Evolutionary conservation across 2,797 vertebrate genomes (phyloP).

Genomic region (Gephyroberyx darwinii): DNA sequence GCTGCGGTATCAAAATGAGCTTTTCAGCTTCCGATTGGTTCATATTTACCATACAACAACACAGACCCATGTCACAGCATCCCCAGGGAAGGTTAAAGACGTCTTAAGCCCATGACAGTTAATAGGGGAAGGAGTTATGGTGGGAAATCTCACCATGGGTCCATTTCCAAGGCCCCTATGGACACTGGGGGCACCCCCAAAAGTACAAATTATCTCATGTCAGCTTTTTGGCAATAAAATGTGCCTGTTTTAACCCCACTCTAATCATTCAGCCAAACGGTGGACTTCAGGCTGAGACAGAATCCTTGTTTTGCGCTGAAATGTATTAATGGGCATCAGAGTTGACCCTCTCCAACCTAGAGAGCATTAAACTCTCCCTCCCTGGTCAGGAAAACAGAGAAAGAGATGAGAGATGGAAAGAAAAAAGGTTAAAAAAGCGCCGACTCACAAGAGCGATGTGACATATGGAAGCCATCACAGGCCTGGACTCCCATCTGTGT

Average conservation of each 20-base stretch:
- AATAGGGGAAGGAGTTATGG: conserved; percentile 75
- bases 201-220: conserved; percentile 71
- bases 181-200: conserved; percentile 52
- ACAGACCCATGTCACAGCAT: conserved; percentile 64
- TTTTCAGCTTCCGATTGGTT: conserved; percentile 70
- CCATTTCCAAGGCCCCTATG: conserved; percentile 58
- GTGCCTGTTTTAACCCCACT: conserved; percentile 55
- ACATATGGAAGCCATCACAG: conserved; percentile 84
- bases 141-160: conserved; percentile 74
- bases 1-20: conserved; percentile 59
- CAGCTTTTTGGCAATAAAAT: conserved; percentile 65
- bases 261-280: conserved; percentile 55
- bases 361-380: conserved; percentile 46
- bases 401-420: conserved; percentile 75
- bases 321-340: conserved; percentile 64
- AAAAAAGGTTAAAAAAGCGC: conserved; percentile 61
- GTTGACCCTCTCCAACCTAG: conserved; percentile 58
- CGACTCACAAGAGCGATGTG: conserved; percentile 60
- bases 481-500: conserved; percentile 79
- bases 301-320: conserved; percentile 37
- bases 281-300: conserved; percentile 46
- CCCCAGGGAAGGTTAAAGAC: conserved; percentile 66
- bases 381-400: conserved; percentile 65
- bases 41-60: conserved; percentile 76
- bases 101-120: conserved; percentile 65